Conservation (phyloP, 2,113 vertebrate species). For the Pycnonotus jocosus region DNA sequence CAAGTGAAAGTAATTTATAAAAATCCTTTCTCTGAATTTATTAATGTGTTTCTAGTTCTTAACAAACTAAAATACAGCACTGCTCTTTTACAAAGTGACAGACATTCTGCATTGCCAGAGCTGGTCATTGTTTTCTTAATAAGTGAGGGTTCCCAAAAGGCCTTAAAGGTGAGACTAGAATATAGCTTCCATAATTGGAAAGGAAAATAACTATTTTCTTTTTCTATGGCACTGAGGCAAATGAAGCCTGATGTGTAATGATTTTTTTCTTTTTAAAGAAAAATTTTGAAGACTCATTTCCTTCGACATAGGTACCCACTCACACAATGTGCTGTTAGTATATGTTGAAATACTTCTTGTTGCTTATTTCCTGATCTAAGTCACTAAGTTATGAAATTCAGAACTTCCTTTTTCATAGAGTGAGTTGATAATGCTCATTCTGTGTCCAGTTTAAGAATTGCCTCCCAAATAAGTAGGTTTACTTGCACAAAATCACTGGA, state of each 20-base stretch:
- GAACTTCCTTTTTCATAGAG: slow-evolving; percentile 46
- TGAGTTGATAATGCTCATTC: background rate
- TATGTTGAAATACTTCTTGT: slow-evolving; percentile 25
- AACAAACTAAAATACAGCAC: background rate
- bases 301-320: background rate
- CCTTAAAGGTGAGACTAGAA: background rate
- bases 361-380: slow-evolving; percentile 51
- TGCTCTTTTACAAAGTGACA: background rate
- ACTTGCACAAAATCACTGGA: background rate
- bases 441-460: background rate
- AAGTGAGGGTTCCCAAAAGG: background rate
- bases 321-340: background rate
- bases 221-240: background rate
- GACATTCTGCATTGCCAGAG: background rate
- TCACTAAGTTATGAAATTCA: slow-evolving; percentile 43
- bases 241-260: background rate
- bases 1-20: background rate
- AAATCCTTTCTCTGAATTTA: background rate
- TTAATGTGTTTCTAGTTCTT: background rate
- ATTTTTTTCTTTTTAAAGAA: background rate
- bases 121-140: background rate
- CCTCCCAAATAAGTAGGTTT: background rate
- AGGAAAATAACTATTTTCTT: background rate
- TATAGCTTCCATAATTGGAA: background rate
- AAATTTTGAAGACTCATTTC: background rate